phyloP scores from a whole-genome alignment of 1,140 invertebrate genomes.

The Orius laevigatus region DNA sequence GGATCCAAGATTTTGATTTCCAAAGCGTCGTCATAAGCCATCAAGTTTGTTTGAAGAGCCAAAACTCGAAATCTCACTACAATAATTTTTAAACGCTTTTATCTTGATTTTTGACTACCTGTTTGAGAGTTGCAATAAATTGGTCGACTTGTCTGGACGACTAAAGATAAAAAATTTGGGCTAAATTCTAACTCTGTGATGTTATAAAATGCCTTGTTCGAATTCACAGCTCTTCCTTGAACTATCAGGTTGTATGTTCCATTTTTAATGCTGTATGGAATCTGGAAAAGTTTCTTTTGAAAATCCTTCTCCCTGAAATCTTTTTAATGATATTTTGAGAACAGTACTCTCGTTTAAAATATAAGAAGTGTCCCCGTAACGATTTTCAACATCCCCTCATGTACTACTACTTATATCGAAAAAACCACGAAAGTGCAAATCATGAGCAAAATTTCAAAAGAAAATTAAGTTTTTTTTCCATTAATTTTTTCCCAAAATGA shows the following conservation, averaged over 20 bases:
- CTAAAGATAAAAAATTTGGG: conserved; percentile 16
- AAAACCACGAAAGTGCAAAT: neutral
- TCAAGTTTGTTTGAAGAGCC: conserved; percentile 30
- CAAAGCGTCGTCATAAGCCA: conserved; percentile 32
- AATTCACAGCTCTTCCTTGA: conserved; percentile 5
- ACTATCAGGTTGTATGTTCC: conserved; percentile 15
- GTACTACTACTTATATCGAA: neutral
- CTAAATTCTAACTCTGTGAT: conserved; percentile 7
- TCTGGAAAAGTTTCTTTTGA: conserved; percentile 12
- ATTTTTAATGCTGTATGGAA: conserved; percentile 10
- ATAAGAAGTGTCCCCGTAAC: neutral
- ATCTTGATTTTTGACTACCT: conserved; percentile 14
- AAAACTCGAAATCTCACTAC: conserved; percentile 32
- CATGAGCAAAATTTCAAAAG: too few relatives aligned
- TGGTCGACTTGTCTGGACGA: conserved; percentile 19
- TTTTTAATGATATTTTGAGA: neutral
- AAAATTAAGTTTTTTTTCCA: too few relatives aligned
- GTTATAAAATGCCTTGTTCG: conserved; percentile 14
- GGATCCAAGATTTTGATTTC: conserved; percentile 34
- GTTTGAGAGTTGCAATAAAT: conserved; percentile 18
- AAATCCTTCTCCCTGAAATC: neutral
- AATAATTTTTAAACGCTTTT: conserved; percentile 17
- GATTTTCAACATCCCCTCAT: neutral
- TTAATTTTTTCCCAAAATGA: neutral
- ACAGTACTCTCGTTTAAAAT: neutral